phyloP scores from a whole-genome alignment of 1,140 invertebrate species.

The Patella vulgata region DNA sequence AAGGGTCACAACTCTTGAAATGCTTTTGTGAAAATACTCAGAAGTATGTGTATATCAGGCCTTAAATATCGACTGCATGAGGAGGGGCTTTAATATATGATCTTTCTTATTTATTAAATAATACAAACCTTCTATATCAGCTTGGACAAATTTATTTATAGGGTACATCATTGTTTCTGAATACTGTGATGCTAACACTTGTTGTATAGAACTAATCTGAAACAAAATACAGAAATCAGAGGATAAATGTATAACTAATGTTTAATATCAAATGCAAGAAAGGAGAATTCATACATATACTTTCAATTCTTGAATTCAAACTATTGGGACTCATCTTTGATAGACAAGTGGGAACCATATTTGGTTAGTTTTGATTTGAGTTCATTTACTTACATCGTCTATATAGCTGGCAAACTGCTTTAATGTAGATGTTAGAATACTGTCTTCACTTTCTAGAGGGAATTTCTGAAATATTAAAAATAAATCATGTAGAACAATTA shows the following conservation, averaged over 20 bases:
- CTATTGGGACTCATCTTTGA: too few relatives aligned
- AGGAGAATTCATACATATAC: too few relatives aligned
- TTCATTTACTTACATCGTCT: slow-evolving; percentile 67
- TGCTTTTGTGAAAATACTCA: too few relatives aligned
- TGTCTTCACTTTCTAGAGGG: slow-evolving; percentile 67
- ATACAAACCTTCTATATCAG: slow-evolving; percentile 65
- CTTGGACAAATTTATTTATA: slow-evolving; percentile 66
- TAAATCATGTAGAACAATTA: too few relatives aligned
- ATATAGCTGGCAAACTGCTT: slow-evolving; percentile 66
- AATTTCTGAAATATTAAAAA: slow-evolving; percentile 61
- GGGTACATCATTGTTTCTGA: slow-evolving; percentile 69
- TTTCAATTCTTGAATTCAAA: slow-evolving; percentile 1
- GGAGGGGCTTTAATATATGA: too few relatives aligned
- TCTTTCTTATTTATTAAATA: too few relatives aligned
- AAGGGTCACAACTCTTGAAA: too few relatives aligned
- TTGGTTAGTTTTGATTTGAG: too few relatives aligned
- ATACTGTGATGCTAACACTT: slow-evolving; percentile 67
- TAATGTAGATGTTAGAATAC: slow-evolving; percentile 65
- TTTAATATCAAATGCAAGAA: neutral
- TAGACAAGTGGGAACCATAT: too few relatives aligned
- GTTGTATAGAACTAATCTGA: slow-evolving; percentile 69
- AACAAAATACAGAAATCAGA: slow-evolving; percentile 32
- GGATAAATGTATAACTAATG: neutral
- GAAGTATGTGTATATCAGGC: too few relatives aligned
- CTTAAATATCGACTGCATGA: too few relatives aligned